Conservation (phyloP, 30 jellyfish, hydroid and myxozoan genomes). For the Aurelia sp. region DNA sequence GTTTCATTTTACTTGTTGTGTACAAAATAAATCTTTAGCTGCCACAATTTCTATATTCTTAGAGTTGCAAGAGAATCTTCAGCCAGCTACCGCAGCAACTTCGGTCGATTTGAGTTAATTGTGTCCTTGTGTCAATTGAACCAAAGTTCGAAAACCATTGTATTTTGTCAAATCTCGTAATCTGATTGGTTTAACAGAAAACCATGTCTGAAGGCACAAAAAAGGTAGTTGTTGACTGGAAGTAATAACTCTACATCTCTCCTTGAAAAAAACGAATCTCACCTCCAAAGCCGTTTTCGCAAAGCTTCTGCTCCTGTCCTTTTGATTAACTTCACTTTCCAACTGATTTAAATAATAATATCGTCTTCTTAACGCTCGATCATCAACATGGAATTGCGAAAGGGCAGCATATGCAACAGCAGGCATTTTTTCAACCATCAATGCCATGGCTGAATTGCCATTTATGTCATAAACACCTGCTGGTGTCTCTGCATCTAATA, state of each 20-base stretch:
- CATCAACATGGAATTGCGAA: conserved; percentile 66
- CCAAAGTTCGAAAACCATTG: no score
- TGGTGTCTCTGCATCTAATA: conserved; percentile 88
- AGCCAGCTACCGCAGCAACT: no score
- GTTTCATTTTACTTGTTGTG: no score
- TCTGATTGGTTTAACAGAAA: no score
- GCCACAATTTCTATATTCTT: no score
- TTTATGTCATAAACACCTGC: conserved; percentile 76
- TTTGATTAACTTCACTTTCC: conserved; percentile 66
- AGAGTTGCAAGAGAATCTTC: no score
- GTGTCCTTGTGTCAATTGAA: no score
- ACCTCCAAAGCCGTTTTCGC: conserved; percentile 91
- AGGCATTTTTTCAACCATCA: conserved; percentile 93
- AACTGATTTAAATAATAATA: conserved; percentile 59
- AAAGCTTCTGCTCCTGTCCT: conserved; percentile 29
- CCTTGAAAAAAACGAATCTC: neutral
- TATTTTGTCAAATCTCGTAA: no score
- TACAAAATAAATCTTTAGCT: no score
- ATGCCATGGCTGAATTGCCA: conserved; percentile 79
- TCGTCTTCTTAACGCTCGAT: conserved; percentile 56
- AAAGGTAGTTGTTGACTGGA: no score
- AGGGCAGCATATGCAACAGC: conserved; percentile 84
- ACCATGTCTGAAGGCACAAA: no score
- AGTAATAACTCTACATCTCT: neutral
- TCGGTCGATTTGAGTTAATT: no score